Evolutionary conservation across 2,888 invertebrate species (phyloP).

Genomic region (Gandaritis pyraliata): DNA sequence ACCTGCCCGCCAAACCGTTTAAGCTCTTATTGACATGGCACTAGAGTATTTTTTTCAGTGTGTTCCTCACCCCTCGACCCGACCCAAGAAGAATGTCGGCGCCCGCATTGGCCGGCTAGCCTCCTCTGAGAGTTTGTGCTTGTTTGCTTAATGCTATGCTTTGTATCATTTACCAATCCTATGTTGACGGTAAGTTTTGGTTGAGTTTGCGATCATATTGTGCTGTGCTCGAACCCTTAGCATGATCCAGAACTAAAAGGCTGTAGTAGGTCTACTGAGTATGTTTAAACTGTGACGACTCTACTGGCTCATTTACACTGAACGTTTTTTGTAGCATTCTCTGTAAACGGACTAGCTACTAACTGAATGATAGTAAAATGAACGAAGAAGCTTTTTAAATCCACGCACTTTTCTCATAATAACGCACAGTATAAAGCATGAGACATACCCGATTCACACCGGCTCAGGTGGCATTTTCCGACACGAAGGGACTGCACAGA

Average conservation of each 20-base stretch:
- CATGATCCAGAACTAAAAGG: constrained; percentile 45
- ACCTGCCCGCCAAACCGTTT: constrained; percentile 75
- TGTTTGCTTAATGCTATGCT: constrained; percentile 77
- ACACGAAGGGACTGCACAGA: constrained; percentile 58
- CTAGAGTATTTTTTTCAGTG: constrained; percentile 85
- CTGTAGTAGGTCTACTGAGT: constrained; percentile 27
- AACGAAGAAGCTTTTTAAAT: constrained; percentile 37
- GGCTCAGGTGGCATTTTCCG: constrained; percentile 65
- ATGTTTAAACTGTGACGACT: constrained; percentile 33
- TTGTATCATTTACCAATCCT: constrained; percentile 53
- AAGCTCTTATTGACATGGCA: constrained; percentile 81
- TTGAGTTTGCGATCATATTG: constrained; percentile 53
- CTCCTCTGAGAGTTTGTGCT: constrained; percentile 83
- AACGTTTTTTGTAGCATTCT: constrained; percentile 32
- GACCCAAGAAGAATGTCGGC: constrained; percentile 79
- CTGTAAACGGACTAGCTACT: constrained; percentile 30
- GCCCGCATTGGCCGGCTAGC: constrained; percentile 77
- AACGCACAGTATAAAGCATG: constrained; percentile 66
- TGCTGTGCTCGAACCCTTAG: constrained; percentile 53
- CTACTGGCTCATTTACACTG: constrained; percentile 37
- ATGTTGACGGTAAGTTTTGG: constrained; percentile 47
- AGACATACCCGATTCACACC: constrained; percentile 81
- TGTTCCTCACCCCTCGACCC: constrained; percentile 85
- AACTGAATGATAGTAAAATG: constrained; percentile 4
- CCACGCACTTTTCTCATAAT: constrained; percentile 61